Base-by-base conservation (phyloP, 2,113 vertebrate genomes). In the Triplophysa rosa region DNA sequence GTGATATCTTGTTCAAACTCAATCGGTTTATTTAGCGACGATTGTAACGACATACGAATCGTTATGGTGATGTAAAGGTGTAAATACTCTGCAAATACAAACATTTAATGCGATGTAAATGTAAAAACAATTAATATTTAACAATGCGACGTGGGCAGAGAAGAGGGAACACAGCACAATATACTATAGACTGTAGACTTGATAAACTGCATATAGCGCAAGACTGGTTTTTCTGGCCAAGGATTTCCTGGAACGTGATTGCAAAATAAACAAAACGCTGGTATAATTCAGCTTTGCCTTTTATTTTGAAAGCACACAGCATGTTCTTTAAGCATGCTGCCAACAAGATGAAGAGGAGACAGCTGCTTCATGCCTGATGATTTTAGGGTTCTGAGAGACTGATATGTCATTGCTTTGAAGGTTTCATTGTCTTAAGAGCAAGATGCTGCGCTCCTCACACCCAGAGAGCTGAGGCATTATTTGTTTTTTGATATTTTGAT, bases 1-100 rank as follows among this genome's bases (percentile, higher is more conserved):
- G 61, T 16, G 61, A 78, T 80, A 67, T 66, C 79, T 74, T 81
- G 66, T 81, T 81, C 61, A 61, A 78, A 81, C 24, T 79, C 80
- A 65, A 83, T 83, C 80, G 72, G 12, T 71, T 54, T 16, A 56
- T 71, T 12, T 61, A 5, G 4, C 59, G 4, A 64, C 12, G 47
- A 56, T 79, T 13, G 19, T 19, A 42, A 17, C n/a, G 0, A 5
- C 52, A 17, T 73, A 17, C 19, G 3, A 52, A 16, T 17, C 14
- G 0, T 17, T 37, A 8, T 37, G 33, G 33, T 8, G 33, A 37
- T 8, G 33, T 37, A 7, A 7, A 37, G 7, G 33, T 37, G 33
- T 37, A 37, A 37, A 37, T 37, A 37, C 33, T 6, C 33, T 6
- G 5, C 0, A 37, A 37, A 37, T 37, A 37, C 33, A 37, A 37